These are phyloP conservation scores for Sardinella longiceps DNA, from an alignment of 2,797 vertebrate genomes.

Conservation along the genomic window DNA sequence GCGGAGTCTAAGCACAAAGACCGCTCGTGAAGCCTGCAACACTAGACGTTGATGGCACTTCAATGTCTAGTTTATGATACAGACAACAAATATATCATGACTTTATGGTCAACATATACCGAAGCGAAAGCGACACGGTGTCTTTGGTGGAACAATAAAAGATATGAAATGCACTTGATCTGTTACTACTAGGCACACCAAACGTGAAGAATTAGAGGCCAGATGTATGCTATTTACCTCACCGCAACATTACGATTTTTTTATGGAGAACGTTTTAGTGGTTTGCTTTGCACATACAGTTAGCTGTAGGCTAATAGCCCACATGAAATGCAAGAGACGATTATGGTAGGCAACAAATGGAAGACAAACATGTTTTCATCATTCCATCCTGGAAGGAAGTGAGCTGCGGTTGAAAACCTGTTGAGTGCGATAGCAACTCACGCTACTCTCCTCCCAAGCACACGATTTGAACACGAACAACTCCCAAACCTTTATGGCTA, in stretches of 20 bases:
- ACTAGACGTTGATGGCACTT: background rate
- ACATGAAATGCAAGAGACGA: background rate
- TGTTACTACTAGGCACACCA: background rate
- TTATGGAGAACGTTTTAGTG: background rate
- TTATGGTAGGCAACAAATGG: background rate
- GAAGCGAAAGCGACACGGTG: background rate
- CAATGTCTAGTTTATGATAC: background rate
- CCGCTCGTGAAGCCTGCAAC: conserved; percentile 45
- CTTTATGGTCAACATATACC: background rate
- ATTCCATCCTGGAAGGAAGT: conserved; percentile 42
- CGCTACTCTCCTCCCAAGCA: background rate
- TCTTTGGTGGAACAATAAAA: background rate
- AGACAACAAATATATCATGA: background rate
- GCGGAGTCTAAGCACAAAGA: conserved; percentile 64
- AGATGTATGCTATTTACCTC: background rate
- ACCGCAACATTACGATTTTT: background rate
- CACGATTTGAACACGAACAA: background rate
- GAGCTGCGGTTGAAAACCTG: conserved; percentile 40
- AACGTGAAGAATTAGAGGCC: background rate
- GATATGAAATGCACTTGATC: background rate
- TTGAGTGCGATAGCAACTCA: conserved; percentile 8
- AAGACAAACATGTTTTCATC: conserved; percentile 30
- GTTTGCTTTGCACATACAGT: background rate
- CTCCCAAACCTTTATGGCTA: background rate
- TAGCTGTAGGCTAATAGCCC: background rate